phyloP scores from a whole-genome alignment of 1,140 invertebrate genomes.

The Dinoponera quadriceps region DNA sequence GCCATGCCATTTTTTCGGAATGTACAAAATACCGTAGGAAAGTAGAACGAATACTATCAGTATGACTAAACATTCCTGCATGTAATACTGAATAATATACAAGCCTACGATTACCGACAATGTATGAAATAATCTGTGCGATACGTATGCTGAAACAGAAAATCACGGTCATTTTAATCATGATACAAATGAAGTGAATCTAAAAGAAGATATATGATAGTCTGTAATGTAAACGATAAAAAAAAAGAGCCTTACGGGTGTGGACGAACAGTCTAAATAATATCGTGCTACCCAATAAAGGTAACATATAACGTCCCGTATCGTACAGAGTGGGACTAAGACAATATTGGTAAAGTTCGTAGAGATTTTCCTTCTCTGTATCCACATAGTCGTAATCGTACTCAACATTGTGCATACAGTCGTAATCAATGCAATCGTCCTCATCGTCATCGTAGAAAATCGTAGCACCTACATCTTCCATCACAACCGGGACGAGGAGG shows the following conservation, averaged over 20 bases:
- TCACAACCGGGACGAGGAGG: slow-evolving; percentile 13
- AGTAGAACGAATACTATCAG: slow-evolving; percentile 75
- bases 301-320: slow-evolving; percentile 77
- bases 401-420: slow-evolving; percentile 72
- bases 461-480: slow-evolving; percentile 73
- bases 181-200: neutral
- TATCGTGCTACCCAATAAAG: slow-evolving; percentile 74
- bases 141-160: slow-evolving; percentile 70
- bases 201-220: neutral
- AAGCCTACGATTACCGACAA: slow-evolving; percentile 78
- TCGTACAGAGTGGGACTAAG: slow-evolving; percentile 77
- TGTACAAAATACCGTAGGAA: slow-evolving; percentile 77
- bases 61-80: slow-evolving; percentile 78
- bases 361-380: slow-evolving; percentile 73
- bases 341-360: slow-evolving; percentile 79
- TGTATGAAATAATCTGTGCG: slow-evolving; percentile 74
- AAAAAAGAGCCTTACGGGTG: slow-evolving; percentile 72
- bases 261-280: slow-evolving; percentile 78
- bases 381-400: slow-evolving; percentile 79
- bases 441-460: slow-evolving; percentile 79
- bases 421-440: slow-evolving; percentile 72
- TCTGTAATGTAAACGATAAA: neutral
- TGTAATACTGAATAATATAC: slow-evolving; percentile 79
- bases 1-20: slow-evolving; percentile 71
- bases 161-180: slow-evolving; percentile 14